Evolutionary conservation across 2,113 vertebrate species (phyloP).

Genomic region (Proteles cristata): DNA sequence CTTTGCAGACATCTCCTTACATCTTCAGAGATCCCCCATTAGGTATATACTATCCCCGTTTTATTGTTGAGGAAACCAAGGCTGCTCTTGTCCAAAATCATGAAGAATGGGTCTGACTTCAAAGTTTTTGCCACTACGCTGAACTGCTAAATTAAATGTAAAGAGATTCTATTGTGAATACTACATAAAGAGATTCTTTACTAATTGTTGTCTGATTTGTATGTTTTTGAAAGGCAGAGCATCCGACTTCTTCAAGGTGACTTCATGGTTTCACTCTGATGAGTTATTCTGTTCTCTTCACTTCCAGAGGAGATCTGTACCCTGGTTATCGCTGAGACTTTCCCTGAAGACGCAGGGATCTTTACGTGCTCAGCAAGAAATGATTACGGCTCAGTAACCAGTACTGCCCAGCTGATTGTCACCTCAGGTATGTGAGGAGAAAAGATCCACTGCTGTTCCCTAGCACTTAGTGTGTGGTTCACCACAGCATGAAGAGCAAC

Average conservation of each 20-base stretch:
- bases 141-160: neutral
- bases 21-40: neutral
- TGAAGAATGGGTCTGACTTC: neutral
- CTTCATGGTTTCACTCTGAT: neutral
- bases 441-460: neutral
- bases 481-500: neutral
- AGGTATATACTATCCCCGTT: neutral
- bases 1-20: neutral
- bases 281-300: slow-evolving; percentile 44
- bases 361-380: slow-evolving; percentile 95
- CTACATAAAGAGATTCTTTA: neutral
- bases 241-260: neutral
- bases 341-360: slow-evolving; percentile 96
- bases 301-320: slow-evolving; percentile 98
- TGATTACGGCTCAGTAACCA: slow-evolving; percentile 90
- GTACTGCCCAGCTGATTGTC: slow-evolving; percentile 91
- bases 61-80: neutral
- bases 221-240: neutral
- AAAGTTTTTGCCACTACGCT: neutral
- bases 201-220: neutral
- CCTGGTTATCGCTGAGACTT: slow-evolving; percentile 96
- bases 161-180: neutral
- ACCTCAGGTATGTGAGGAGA: slow-evolving; percentile 87
- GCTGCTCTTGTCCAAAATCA: neutral
- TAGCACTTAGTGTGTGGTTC: neutral